A percentile compares a stretch with the other conserved stretches of the same genome.
These are phyloP conservation scores for Drosophila mulleri DNA, from an alignment of 2,888 invertebrate species.

Conservation along the genomic window DNA sequence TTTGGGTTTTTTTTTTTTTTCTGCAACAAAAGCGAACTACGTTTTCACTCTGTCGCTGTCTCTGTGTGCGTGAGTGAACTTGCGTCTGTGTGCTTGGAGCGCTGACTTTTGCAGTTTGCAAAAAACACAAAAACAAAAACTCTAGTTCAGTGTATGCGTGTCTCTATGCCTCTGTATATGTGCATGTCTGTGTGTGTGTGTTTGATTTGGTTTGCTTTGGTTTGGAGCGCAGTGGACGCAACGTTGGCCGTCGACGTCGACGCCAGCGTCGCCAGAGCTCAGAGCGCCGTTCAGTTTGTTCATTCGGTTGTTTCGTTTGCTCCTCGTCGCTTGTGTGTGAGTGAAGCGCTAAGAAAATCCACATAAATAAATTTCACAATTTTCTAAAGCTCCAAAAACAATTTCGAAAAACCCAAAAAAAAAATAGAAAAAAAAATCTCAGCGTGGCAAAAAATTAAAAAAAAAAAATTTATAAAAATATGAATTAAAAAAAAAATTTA, in stretches of 20 bases:
- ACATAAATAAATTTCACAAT: conserved; percentile 36
- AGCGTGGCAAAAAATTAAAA: conserved; percentile 45
- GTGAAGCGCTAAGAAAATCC: conserved; percentile 61
- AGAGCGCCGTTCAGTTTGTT: conserved; percentile 67
- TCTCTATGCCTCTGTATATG: not conserved
- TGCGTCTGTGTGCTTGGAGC: conserved; percentile 34
- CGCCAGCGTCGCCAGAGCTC: conserved; percentile 51
- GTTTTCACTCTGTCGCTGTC: too few relatives aligned
- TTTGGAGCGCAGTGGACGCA: conserved; percentile 71
- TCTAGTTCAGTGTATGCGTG: conserved; percentile 25
- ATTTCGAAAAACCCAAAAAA: conserved; percentile 26
- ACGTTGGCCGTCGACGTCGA: conserved; percentile 18
- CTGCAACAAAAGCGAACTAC: too few relatives aligned
- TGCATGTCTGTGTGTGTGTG: conserved; percentile 37
- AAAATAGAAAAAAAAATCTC: conserved; percentile 14
- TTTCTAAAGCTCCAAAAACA: conserved; percentile 22
- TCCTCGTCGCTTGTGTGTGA: conserved; percentile 82
- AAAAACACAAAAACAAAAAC: conserved; percentile 32
- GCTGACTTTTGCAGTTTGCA: conserved; percentile 61
- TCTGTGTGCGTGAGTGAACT: conserved; percentile 6
- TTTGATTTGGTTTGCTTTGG: conserved; percentile 74
- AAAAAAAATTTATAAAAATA: not conserved
- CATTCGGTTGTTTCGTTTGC: conserved; percentile 82
- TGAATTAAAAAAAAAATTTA: not conserved
- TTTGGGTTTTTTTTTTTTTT: conserved; percentile 1